Conservation (phyloP, 2,888 invertebrate species). For the Lottia scabra region DNA sequence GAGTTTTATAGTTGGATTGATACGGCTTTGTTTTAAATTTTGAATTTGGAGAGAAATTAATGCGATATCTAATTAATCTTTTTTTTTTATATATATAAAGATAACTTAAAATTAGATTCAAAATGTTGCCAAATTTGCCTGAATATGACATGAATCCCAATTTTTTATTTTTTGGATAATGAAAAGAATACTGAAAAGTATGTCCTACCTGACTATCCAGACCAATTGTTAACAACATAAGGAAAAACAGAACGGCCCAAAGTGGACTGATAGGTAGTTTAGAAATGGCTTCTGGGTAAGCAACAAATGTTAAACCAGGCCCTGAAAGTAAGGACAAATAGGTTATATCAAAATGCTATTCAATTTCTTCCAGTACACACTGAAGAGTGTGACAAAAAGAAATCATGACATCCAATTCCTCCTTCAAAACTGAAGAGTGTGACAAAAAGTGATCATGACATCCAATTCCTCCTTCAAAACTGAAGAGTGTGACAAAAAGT, state of each 20-base stretch:
- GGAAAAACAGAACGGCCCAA: conserved; percentile 67
- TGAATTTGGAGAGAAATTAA: too few relatives aligned
- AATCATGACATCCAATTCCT: too few relatives aligned
- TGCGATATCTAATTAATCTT: too few relatives aligned
- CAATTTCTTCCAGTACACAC: background rate
- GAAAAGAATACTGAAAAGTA: background rate
- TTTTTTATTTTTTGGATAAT: background rate
- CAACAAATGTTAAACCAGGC: conserved; percentile 68
- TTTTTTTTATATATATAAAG: too few relatives aligned
- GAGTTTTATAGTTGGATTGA: too few relatives aligned
- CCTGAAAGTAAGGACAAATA: conserved; percentile 56
- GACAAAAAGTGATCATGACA: too few relatives aligned
- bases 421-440: too few relatives aligned
- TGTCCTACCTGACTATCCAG: conserved; percentile 64
- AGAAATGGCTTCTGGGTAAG: conserved; percentile 66
- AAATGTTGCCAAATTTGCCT: background rate
- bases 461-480: too few relatives aligned
- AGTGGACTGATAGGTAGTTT: conserved; percentile 62
- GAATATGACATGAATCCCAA: background rate
- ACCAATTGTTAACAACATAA: conserved; percentile 66
- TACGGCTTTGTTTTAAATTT: too few relatives aligned
- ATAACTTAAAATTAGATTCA: too few relatives aligned
- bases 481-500: too few relatives aligned
- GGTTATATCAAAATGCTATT: background rate
- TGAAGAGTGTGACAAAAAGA: background rate